These are phyloP conservation scores for Agraylea sexmaculata DNA, from an alignment of 1,140 invertebrate genomes.

Conservation along the genomic window DNA sequence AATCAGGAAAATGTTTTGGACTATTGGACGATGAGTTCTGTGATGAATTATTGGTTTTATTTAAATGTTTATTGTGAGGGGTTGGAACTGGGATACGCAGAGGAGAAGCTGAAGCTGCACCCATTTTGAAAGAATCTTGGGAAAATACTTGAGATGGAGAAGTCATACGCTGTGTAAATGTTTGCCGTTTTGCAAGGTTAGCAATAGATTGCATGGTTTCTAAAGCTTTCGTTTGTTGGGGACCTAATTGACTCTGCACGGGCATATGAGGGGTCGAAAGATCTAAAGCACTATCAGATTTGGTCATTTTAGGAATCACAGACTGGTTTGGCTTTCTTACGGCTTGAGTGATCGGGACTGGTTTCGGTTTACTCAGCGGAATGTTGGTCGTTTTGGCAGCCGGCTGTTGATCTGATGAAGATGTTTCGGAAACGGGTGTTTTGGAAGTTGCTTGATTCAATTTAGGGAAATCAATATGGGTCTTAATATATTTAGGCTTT, in stretches of 20 bases:
- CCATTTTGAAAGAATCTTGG: conserved; percentile 17
- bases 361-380: not conserved
- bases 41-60: conserved; percentile 7
- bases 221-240: conserved; percentile 35
- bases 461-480: conserved; percentile 36
- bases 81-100: conserved; percentile 14
- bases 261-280: conserved; percentile 36
- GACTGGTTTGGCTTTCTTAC: conserved; percentile 11
- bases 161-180: conserved; percentile 17
- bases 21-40: conserved; percentile 8
- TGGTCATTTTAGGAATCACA: conserved; percentile 14
- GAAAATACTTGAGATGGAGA: conserved; percentile 16
- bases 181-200: conserved; percentile 38
- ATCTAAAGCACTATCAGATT: conserved; percentile 35
- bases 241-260: conserved; percentile 32
- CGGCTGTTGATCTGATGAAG: not conserved
- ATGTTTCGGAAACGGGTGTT: conserved; percentile 27
- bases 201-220: conserved; percentile 41
- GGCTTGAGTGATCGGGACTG: conserved; percentile 11
- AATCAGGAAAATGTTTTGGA: conserved; percentile 19
- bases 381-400: not conserved
- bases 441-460: conserved; percentile 32
- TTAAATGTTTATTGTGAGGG: conserved; percentile 9
- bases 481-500: conserved; percentile 35
- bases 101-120: conserved; percentile 8